phyloP scores from a whole-genome alignment of 2,797 vertebrate species.

The Gymnoscopelus microlampas region DNA sequence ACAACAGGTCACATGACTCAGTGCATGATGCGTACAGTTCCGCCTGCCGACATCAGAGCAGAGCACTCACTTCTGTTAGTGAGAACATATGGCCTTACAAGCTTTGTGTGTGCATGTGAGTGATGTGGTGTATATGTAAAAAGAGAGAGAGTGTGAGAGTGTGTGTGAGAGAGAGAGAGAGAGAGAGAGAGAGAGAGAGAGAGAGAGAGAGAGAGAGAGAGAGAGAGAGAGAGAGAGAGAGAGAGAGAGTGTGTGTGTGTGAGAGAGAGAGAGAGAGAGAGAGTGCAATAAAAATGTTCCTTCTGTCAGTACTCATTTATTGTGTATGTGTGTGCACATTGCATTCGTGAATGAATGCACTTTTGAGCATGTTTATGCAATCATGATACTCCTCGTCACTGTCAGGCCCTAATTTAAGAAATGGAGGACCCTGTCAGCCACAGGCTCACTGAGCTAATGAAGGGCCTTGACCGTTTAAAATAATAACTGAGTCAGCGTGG shows the following conservation, averaged over 20 bases:
- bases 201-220: not conserved
- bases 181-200: not conserved
- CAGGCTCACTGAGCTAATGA: slow-evolving; percentile 76
- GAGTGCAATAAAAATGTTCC: too few species aligned
- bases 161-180: slow-evolving; percentile 4
- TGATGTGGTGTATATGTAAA: slow-evolving; percentile 34
- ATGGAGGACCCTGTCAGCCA: slow-evolving; percentile 61
- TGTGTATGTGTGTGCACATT: slow-evolving; percentile 11
- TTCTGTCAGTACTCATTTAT: too few species aligned
- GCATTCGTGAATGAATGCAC: not conserved
- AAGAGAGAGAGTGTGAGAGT: slow-evolving; percentile 26
- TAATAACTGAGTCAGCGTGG: slow-evolving; percentile 78
- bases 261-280: not conserved
- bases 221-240: not conserved
- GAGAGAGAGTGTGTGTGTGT: too few species aligned
- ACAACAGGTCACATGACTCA: not conserved
- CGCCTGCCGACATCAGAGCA: slow-evolving; percentile 70
- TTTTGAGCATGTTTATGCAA: slow-evolving; percentile 46
- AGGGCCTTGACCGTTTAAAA: slow-evolving; percentile 79
- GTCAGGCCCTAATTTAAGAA: slow-evolving; percentile 71
- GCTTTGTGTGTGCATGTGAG: slow-evolving; percentile 26
- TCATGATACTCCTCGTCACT: slow-evolving; percentile 44
- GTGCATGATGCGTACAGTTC: slow-evolving; percentile 56
- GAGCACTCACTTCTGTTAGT: slow-evolving; percentile 61
- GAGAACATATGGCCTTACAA: slow-evolving; percentile 52